phyloP scores from a whole-genome alignment of 2,113 vertebrate species.

The Siniperca chuatsi region DNA sequence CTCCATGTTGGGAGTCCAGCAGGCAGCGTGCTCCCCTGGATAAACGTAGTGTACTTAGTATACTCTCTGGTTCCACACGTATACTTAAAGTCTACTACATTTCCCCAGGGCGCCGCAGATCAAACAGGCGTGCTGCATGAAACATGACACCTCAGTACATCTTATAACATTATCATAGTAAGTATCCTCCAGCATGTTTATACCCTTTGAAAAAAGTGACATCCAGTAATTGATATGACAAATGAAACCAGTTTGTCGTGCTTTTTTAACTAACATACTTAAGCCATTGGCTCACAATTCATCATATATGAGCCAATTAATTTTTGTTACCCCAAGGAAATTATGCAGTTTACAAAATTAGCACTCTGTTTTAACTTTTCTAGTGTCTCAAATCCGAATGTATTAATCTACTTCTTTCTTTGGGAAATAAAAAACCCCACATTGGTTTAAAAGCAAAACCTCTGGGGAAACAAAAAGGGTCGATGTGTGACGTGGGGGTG shows the following conservation, averaged over 20 bases:
- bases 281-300: slow-evolving; percentile 22
- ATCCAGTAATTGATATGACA: slow-evolving; percentile 14
- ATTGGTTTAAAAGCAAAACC: slow-evolving; percentile 9
- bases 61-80: slow-evolving; percentile 80
- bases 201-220: too few relatives aligned
- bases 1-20: slow-evolving; percentile 31
- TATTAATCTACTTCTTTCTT: slow-evolving; percentile 17
- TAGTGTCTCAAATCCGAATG: slow-evolving; percentile 7
- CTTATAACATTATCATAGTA: not conserved
- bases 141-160: not conserved
- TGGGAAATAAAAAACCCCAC: not conserved
- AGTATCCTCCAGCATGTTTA: slow-evolving; percentile 15
- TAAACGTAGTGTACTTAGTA: slow-evolving; percentile 88
- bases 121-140: slow-evolving; percentile 33
- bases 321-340: slow-evolving; percentile 57
- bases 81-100: slow-evolving; percentile 87
- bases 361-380: slow-evolving; percentile 25
- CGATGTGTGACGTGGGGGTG: slow-evolving; percentile 32
- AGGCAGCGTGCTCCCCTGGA: slow-evolving; percentile 72
- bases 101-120: slow-evolving; percentile 74
- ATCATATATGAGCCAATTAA: slow-evolving; percentile 53
- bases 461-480: not conserved
- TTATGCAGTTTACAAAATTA: slow-evolving; percentile 31
- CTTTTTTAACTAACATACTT: slow-evolving; percentile 27
- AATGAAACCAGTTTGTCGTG: slow-evolving; percentile 8